Evolutionary conservation across 2,888 invertebrate species (phyloP), one percentile per base, ranked within the genome.

Genomic region (Pachymerium ferrugineum): DNA sequence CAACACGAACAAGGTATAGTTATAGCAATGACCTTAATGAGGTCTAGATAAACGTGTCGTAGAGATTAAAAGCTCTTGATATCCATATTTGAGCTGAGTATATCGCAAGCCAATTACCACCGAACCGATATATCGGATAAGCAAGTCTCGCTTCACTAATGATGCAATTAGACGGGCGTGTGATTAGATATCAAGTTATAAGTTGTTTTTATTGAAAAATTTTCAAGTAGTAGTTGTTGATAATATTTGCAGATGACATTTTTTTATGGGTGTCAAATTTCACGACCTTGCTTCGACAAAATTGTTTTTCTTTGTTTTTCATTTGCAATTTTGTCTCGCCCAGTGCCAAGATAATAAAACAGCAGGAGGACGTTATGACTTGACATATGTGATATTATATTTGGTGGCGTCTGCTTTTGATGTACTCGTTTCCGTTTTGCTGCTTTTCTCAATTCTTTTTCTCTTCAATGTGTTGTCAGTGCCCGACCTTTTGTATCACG

Each of bases 401-500:
- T 69, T 16, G 70, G 31, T 31, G n/a, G 70, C 31, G 19, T 16
- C 16, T 69, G 70, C 31, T 16, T 16, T 69, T 33, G 70, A 33
- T 33, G 31, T 33, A 69, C 31, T 31, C 12, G 29, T 69, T 29
- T 14, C 19, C 62, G 33, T 69, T 69, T n/a, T 33, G 31, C 71
- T 72, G 72, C 62, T 62, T 25, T 62, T 10, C 62, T 62, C n/a
- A n/a, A n/a, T 12, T 25, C 25, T 62, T 28, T 3, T 25, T 30
- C 12, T 72, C 72, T 47, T n/a, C 6, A 14, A n/a, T n/a, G n/a
- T n/a, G n/a, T n/a, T 54, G 28, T 28, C 72, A 72, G 72, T 72
- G 28, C 72, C 72, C 30, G 72, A 72, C 54, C 72, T 72, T 30
- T 30, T 72, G 54, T 72, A 72, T 29, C 72, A 72, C 33, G 72